These are phyloP conservation scores for Tragelaphus scriptus DNA, from an alignment of 2,113 vertebrate genomes.

Conservation along the genomic window DNA sequence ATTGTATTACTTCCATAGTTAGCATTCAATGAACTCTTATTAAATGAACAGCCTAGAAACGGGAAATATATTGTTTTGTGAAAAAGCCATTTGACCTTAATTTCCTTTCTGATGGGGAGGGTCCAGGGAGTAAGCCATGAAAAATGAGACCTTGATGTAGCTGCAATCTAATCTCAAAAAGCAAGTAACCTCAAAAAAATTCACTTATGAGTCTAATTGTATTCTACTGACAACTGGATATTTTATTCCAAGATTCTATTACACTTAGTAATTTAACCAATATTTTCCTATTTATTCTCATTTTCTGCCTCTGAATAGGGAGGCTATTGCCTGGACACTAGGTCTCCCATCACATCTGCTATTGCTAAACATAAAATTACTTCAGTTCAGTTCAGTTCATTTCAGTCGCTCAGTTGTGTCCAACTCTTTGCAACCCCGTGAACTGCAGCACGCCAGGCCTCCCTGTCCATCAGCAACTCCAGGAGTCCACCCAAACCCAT, in stretches of 20 bases:
- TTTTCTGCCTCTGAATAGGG: slow-evolving; percentile 33
- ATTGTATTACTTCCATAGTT: neutral
- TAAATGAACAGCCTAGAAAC: slow-evolving; percentile 24
- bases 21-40: slow-evolving; percentile 22
- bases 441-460: no score
- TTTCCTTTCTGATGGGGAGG: slow-evolving; percentile 51
- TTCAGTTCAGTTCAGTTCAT: neutral
- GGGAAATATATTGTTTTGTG: slow-evolving; percentile 41
- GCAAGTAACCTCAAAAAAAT: slow-evolving; percentile 53
- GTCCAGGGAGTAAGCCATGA: slow-evolving; percentile 4
- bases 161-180: slow-evolving; percentile 33
- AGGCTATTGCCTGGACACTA: slow-evolving; percentile 62
- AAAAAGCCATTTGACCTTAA: slow-evolving; percentile 50
- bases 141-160: slow-evolving; percentile 44
- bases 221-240: slow-evolving; percentile 33
- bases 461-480: no score
- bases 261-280: slow-evolving; percentile 37
- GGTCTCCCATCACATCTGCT: slow-evolving; percentile 37
- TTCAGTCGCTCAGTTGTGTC: no score
- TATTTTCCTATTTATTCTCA: slow-evolving; percentile 35
- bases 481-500: no score
- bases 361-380: neutral
- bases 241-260: slow-evolving; percentile 50
- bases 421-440: no score
- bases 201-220: slow-evolving; percentile 36